Evolutionary conservation across 1,140 invertebrate species (phyloP), one percentile per base, ranked within the genome.

Genomic region (Nilaparvata lugens): DNA sequence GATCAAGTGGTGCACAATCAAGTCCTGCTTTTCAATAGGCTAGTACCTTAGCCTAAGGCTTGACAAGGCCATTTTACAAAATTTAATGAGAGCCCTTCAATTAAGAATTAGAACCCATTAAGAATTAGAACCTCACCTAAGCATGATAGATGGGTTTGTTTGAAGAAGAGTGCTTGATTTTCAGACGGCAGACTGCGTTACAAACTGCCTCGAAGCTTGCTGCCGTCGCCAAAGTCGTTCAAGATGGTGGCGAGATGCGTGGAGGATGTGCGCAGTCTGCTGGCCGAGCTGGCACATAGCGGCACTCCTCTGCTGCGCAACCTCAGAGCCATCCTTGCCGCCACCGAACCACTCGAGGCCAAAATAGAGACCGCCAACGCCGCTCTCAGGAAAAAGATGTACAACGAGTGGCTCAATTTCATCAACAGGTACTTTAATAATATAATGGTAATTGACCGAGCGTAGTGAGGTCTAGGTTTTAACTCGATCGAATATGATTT

Each of bases 171-270:
- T n/a, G n/a, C n/a, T n/a, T n/a, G n/a, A 35, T 35, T 35, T 35
- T 35, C 31, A 35, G 31, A 35, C 9, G 25, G 24, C 19, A 28
- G 48, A 25, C 6, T 16, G n/a, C 48, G 35, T 19, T 51, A 60
- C 40, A 60, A 60, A 40, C 59, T 40, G n/a, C 58, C 58, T 14
- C 24, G 38, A 16, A 53, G 45, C 21, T n/a, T 60, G 48, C 21
- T 16, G n/a, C 45, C 45, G 19, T 21, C 18, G 2, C 31, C 52
- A 24, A n/a, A 35, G 3, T 40, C 53, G n/a, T 60, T 60, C n/a
- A 54, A 55, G 28, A 35, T 60, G 31, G 59, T 60, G 2, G 52
- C 51, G 13, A 21, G 42, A 24, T 60, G 52, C 6, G 14, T 60
- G 21, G 59, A 60, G n/a, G 59, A 53, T 35, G 18, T 60, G 6